phyloP scores from a whole-genome alignment of 1,140 invertebrate genomes.

The Drosophila nigromelanica region DNA sequence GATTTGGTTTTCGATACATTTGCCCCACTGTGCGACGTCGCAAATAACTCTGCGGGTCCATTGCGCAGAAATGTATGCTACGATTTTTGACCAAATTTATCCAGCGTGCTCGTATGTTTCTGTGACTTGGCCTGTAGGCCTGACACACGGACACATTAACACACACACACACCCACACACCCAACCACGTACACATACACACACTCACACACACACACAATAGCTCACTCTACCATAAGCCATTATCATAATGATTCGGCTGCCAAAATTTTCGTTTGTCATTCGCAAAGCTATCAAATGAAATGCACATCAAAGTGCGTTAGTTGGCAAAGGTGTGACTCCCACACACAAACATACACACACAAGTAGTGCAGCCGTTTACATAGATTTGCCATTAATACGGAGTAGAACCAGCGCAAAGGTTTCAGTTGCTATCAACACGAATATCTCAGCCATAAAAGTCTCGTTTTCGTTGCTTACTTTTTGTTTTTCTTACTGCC shows the following conservation, averaged over 20 bases:
- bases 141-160: neutral
- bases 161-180: neutral
- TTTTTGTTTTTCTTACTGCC: conserved; percentile 25
- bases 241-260: conserved; percentile 63
- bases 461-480: conserved; percentile 13
- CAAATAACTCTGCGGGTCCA: neutral
- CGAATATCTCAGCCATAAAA: conserved; percentile 35
- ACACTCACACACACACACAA: neutral
- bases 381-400: conserved; percentile 52
- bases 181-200: neutral
- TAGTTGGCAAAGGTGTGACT: conserved; percentile 37
- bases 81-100: conserved; percentile 16
- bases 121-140: conserved; percentile 6
- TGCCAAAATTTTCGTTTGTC: conserved; percentile 19
- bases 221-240: neutral
- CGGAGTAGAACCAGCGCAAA: conserved; percentile 13
- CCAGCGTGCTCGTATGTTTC: conserved; percentile 2
- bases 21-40: neutral
- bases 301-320: conserved; percentile 44
- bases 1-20: neutral
- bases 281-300: conserved; percentile 33
- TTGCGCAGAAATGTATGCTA: conserved; percentile 52
- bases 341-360: neutral
- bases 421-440: conserved; percentile 30
- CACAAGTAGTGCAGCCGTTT: conserved; percentile 16